These are phyloP conservation scores for Ethmia dodecea DNA, from an alignment of 2,888 invertebrate species.

Conservation along the genomic window DNA sequence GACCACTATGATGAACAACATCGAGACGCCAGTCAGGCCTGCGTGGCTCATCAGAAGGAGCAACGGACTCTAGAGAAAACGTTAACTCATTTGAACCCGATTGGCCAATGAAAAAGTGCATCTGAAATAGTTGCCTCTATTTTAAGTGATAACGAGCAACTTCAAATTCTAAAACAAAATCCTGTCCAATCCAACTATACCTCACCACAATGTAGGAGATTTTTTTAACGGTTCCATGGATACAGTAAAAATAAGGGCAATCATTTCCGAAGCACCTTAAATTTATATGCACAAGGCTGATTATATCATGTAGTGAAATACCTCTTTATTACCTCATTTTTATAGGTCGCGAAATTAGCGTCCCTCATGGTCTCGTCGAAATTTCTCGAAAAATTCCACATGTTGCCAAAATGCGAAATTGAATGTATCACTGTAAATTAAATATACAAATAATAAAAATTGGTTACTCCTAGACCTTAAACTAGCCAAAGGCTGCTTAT, in stretches of 20 bases:
- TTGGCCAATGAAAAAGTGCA: too few relatives aligned
- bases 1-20: slow-evolving; percentile 57
- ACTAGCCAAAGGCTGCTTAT: too few relatives aligned
- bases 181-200: neutral
- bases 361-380: slow-evolving; percentile 57
- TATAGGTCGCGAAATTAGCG: slow-evolving; percentile 70
- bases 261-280: too few relatives aligned
- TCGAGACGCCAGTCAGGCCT: slow-evolving; percentile 66
- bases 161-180: too few relatives aligned
- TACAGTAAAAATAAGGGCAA: too few relatives aligned
- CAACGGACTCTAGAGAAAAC: slow-evolving; percentile 52
- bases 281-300: too few relatives aligned
- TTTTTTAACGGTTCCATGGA: neutral
- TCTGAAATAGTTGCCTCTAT: too few relatives aligned
- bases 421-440: slow-evolving; percentile 70
- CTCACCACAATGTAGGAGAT: neutral
- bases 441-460: too few relatives aligned
- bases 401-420: slow-evolving; percentile 71
- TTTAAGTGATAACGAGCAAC: too few relatives aligned
- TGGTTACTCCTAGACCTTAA: too few relatives aligned
- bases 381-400: slow-evolving; percentile 72
- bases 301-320: too few relatives aligned
- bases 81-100: too few relatives aligned
- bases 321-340: slow-evolving; percentile 65
- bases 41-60: slow-evolving; percentile 47